A percentile compares a stretch with the other conserved stretches of the same genome.
Evolutionary conservation across 2,113 vertebrate species (phyloP).

Genomic region (Hippoglossus stenolepis): DNA sequence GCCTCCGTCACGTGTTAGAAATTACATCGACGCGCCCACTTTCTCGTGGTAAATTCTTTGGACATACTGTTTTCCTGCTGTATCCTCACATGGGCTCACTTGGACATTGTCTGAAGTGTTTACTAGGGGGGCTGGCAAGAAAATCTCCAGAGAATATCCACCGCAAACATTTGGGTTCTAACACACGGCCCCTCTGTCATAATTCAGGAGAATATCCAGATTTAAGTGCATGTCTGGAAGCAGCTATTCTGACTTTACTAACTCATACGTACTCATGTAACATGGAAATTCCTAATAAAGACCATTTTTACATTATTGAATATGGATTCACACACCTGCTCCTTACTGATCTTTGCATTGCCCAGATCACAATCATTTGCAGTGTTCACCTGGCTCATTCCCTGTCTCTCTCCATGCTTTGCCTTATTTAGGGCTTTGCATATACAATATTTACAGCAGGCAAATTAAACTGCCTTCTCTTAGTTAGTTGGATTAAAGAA

Average conservation of each 20-base stretch:
- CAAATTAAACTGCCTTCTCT: constrained; percentile 50
- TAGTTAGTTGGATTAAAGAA: constrained; percentile 56
- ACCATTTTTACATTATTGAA: constrained; percentile 14
- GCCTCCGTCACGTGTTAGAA: too few species aligned
- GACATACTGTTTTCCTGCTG: too few species aligned
- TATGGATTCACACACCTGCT: background rate
- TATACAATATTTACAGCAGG: constrained; percentile 35
- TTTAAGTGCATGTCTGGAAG: too few species aligned
- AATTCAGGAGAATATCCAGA: background rate
- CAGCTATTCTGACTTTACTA: too few species aligned
- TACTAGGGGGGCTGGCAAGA: too few species aligned
- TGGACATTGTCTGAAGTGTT: too few species aligned
- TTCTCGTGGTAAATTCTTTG: too few species aligned
- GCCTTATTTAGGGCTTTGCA: constrained; percentile 51
- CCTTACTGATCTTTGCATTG: constrained; percentile 13
- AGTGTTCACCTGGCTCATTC: constrained; percentile 17
- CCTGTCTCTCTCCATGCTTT: constrained; percentile 7
- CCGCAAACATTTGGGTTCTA: too few species aligned
- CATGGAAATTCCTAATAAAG: background rate
- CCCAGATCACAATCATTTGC: constrained; percentile 21
- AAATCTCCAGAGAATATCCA: too few species aligned
- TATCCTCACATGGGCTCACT: too few species aligned
- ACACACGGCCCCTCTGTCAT: too few species aligned
- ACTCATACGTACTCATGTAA: background rate
- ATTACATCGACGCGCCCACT: too few species aligned